Conservation (phyloP, 37 sponge, comb jelly and placozoan genomes). For the Bolinopsis microptera region DNA sequence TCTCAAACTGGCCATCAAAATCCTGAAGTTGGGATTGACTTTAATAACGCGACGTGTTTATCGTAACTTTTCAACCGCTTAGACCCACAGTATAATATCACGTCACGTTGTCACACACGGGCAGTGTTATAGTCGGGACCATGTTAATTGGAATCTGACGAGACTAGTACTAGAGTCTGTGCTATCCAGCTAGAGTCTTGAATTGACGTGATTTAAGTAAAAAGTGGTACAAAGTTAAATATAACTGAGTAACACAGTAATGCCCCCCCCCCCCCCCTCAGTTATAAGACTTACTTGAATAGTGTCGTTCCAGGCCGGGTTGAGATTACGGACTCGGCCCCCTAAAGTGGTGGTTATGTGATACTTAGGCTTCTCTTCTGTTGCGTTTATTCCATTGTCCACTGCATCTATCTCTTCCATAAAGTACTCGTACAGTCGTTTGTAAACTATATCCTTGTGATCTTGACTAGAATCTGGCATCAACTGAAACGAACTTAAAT, state of each 20-base stretch:
- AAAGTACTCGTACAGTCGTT: conserved; percentile 73
- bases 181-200: no score
- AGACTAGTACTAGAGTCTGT: no score
- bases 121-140: no score
- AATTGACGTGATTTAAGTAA: no score
- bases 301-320: conserved; percentile 81
- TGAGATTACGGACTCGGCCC: conserved; percentile 73
- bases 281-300: conserved; percentile 46
- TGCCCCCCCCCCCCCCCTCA: no score
- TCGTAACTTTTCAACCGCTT: background rate
- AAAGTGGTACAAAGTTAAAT: no score
- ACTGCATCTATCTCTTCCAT: conserved; percentile 91
- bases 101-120: no score
- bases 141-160: no score
- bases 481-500: conserved; percentile 35
- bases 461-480: background rate
- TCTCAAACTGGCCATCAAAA: conserved; percentile 72
- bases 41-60: no score
- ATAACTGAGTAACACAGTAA: no score
- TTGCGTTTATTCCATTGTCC: conserved; percentile 83
- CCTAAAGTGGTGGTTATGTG: conserved; percentile 72
- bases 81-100: no score
- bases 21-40: background rate
- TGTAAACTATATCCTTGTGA: conserved; percentile 14
- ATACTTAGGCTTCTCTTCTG: conserved; percentile 76